Base-by-base conservation (phyloP, 1,140 invertebrate species). In the Leptestheria dahalacensis region DNA sequence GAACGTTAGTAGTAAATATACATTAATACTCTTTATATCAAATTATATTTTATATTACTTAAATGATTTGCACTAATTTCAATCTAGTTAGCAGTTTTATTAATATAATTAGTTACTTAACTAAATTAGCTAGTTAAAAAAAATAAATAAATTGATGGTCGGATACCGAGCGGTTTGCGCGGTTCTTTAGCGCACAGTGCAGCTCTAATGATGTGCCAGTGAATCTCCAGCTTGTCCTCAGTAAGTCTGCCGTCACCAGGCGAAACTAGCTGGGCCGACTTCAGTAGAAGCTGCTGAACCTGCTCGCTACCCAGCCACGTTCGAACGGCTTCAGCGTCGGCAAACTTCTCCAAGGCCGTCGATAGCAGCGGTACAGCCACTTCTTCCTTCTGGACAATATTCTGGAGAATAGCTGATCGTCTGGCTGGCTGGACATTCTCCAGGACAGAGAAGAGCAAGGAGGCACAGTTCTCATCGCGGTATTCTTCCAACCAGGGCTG, bases 381-480 rank as follows among this genome's bases (percentile, higher is more conserved):
- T 9, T 6, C 6, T 41, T 41, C 33, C 15, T 41, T 41, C 33
- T 41, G 33, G 33, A 41, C 33, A 41, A 41, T 41, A 15, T 23
- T 23, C 21, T 52, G 21, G 2, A 52, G 25, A 52, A 23, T 52
- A 21, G 18, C 53, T 29, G 20, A 55, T 33, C 53, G 28, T 11
- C 26, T 1, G 1, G 26, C 23, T n/a, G 15, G n/a, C 10, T 55
- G 26, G 2, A 55, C 28, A 10, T 11, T 33, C 12, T 55, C 53
- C 53, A 55, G 21, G 20, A 55, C 21, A n/a, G 53, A 12, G 28
- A 55, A 29, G 9, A 55, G 33, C 28, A 55, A 29, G 2, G 25
- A 28, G 6, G 53, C n/a, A 9, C 26, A 29, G 21, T 55, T 55
- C 11, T 55, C 21, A 29, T 55, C 53, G n/a, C 53, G 53, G n/a